phyloP scores from a whole-genome alignment of 2,888 invertebrate genomes.

The Caenorhabditis sp. region DNA sequence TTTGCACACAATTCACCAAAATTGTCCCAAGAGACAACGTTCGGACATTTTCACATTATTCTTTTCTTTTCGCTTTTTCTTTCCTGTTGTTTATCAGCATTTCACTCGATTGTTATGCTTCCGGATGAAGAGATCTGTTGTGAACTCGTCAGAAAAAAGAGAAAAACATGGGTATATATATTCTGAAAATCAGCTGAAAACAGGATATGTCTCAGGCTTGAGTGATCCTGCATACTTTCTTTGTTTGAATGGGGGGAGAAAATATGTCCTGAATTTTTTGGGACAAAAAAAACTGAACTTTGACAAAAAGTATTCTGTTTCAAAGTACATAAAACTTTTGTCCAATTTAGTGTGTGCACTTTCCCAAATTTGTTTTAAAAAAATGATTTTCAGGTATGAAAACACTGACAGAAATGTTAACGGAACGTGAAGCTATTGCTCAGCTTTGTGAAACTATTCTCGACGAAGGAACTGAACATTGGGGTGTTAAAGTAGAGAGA shows the following conservation, averaged over 20 bases:
- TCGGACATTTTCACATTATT: background rate
- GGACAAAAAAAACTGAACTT: background rate
- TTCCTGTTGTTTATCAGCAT: background rate
- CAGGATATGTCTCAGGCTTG: too few relatives aligned
- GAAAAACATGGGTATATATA: too few relatives aligned
- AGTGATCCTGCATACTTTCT: too few relatives aligned
- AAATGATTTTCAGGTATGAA: slow-evolving; percentile 79
- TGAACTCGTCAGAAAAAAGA: too few relatives aligned
- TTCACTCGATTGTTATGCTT: background rate
- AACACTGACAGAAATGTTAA: slow-evolving; percentile 93
- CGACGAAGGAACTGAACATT: slow-evolving; percentile 71
- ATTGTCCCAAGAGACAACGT: background rate
- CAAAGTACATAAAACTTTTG: background rate
- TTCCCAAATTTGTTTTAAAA: background rate
- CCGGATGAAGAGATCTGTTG: too few relatives aligned
- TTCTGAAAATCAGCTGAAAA: too few relatives aligned
- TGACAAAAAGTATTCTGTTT: background rate
- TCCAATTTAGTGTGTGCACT: background rate
- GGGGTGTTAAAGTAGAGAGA: slow-evolving; percentile 71
- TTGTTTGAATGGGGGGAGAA: too few relatives aligned
- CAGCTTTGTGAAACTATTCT: slow-evolving; percentile 71
- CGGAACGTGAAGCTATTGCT: slow-evolving; percentile 81
- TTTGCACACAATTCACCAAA: background rate
- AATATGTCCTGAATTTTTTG: too few relatives aligned
- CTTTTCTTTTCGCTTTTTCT: background rate